Conservation (phyloP, 2,113 vertebrate species). For the Tamias sibiricus region DNA sequence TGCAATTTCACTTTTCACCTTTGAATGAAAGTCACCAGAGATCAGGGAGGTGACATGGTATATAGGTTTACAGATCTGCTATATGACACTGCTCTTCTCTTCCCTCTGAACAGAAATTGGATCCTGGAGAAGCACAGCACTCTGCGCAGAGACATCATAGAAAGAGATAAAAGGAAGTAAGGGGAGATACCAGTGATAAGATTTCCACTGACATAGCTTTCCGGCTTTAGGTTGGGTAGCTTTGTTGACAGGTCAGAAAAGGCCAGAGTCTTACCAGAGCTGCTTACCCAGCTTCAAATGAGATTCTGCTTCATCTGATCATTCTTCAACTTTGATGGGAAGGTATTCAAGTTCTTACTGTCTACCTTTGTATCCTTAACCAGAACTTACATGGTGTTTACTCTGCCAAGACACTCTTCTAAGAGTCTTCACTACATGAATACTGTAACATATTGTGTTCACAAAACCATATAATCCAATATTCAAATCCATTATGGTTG, state of each 20-base stretch:
- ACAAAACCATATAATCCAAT: not conserved
- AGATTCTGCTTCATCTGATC: not conserved
- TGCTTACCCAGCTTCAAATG: not conserved
- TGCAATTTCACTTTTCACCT: constrained; percentile 19
- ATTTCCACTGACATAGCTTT: constrained; percentile 5
- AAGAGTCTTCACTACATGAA: not conserved
- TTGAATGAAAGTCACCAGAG: not conserved
- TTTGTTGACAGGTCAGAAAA: not conserved
- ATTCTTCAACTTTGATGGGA: not conserved
- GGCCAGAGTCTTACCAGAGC: not conserved
- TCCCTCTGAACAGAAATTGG: constrained; percentile 26
- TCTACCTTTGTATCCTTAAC: not conserved
- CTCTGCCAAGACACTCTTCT: not conserved
- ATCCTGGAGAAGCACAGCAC: not conserved
- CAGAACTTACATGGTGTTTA: not conserved
- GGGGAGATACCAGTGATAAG: not conserved
- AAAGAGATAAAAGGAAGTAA: not conserved
- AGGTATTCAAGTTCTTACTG: not conserved
- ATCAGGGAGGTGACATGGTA: not conserved
- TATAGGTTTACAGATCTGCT: not conserved
- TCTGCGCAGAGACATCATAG: not conserved
- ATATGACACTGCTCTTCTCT: not conserved
- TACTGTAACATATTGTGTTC: not conserved
- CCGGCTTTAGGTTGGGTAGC: not conserved
- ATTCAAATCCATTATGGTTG: not conserved